phyloP scores from a whole-genome alignment of 2,113 vertebrate species.

The Halichoerus grypus region DNA sequence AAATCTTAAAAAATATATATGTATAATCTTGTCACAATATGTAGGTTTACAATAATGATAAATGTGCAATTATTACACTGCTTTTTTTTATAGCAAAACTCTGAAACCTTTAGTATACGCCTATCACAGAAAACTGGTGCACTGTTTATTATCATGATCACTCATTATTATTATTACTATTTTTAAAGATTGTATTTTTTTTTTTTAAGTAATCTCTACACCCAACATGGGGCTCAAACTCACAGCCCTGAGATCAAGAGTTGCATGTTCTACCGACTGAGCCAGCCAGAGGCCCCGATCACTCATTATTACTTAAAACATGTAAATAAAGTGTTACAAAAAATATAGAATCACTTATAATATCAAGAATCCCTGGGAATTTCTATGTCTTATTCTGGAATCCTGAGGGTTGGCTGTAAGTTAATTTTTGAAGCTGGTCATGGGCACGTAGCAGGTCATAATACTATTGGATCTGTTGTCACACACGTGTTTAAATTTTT shows the following conservation, averaged over 20 bases:
- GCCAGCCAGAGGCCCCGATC: background rate
- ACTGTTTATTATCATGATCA: background rate
- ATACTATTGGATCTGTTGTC: background rate
- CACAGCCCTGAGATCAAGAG: background rate
- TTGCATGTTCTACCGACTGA: background rate
- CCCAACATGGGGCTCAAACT: background rate
- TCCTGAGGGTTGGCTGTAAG: background rate
- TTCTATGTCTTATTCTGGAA: constrained; percentile 12
- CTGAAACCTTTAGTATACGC: background rate
- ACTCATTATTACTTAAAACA: constrained; percentile 27
- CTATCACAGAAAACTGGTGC: background rate
- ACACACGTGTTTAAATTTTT: background rate
- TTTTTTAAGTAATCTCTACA: background rate
- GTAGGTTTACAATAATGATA: background rate
- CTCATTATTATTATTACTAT: background rate
- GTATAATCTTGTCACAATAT: background rate
- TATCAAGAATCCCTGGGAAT: background rate
- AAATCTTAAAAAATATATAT: background rate
- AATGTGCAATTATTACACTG: background rate
- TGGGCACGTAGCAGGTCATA: background rate
- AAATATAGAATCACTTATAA: constrained; percentile 14
- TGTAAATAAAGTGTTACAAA: background rate
- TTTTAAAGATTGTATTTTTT: background rate
- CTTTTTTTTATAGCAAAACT: background rate
- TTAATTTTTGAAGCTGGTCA: background rate